Evolutionary conservation across 2,888 invertebrate genomes (phyloP).

Genomic region (Cephus pygmeus): DNA sequence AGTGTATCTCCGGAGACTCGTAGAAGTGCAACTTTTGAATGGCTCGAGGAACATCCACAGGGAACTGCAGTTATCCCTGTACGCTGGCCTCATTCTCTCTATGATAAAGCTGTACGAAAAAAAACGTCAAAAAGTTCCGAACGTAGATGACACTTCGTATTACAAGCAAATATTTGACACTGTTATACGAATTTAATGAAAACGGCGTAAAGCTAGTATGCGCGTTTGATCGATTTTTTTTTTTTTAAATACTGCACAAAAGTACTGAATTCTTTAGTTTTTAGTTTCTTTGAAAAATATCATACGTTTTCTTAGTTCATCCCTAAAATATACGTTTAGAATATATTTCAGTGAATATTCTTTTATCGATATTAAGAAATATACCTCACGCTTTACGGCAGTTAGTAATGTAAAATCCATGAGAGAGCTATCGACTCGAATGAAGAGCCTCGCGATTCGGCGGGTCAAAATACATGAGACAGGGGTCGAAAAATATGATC

Average conservation of each 20-base stretch:
- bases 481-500: not conserved
- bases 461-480: not conserved
- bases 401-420: not conserved
- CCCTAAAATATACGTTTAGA: not conserved
- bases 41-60: not conserved
- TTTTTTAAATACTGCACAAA: not conserved
- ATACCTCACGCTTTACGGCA: not conserved
- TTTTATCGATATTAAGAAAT: not conserved
- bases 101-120: not conserved
- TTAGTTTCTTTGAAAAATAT: not conserved
- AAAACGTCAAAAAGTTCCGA: not conserved
- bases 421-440: not conserved
- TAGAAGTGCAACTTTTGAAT: not conserved
- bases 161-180: not conserved
- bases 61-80: not conserved
- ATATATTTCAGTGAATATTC: not conserved
- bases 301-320: not conserved
- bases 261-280: not conserved
- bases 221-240: not conserved
- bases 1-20: not conserved
- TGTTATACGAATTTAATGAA: not conserved
- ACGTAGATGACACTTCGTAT: not conserved
- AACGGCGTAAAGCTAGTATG: not conserved
- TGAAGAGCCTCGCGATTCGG: not conserved
- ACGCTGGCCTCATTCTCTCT: not conserved